Conservation (phyloP, 30 jellyfish, hydroid and myxozoan species). For the Chironex yamaguchii region DNA sequence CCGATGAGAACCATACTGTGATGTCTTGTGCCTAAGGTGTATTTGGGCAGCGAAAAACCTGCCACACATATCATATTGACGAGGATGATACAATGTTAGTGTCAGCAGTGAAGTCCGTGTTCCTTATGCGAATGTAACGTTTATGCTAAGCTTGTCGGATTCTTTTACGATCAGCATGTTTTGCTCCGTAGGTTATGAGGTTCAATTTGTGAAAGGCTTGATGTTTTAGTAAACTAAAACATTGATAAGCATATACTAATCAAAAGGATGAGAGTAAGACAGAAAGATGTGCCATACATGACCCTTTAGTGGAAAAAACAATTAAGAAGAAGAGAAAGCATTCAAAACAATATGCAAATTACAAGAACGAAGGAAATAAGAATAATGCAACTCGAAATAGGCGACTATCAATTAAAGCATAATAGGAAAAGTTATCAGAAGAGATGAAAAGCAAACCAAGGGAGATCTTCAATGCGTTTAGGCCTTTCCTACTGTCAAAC, state of each 20-base stretch:
- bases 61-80: too few species aligned
- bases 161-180: too few species aligned
- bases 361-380: slow-evolving; percentile 15
- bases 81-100: too few species aligned
- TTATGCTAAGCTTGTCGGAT: too few species aligned
- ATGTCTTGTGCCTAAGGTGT: too few species aligned
- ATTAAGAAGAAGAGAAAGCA: slow-evolving; percentile 38
- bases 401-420: slow-evolving; percentile 56
- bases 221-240: slow-evolving; percentile 24
- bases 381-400: slow-evolving; percentile 44
- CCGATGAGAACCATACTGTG: too few species aligned
- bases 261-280: slow-evolving; percentile 47
- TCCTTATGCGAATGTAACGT: too few species aligned
- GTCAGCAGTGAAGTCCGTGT: too few species aligned
- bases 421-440: slow-evolving; percentile 50
- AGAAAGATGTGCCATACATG: slow-evolving; percentile 46
- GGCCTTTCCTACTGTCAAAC: slow-evolving; percentile 45
- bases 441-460: slow-evolving; percentile 60
- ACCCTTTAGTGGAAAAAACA: slow-evolving; percentile 40
- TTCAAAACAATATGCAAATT: slow-evolving; percentile 29
- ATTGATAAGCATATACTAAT: slow-evolving; percentile 42
- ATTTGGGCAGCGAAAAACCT: too few species aligned
- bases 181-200: too few species aligned
- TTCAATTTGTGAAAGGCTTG: too few species aligned
- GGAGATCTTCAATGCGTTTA: slow-evolving; percentile 51